A percentile compares a stretch with the other conserved stretches of the same genome.
Evolutionary conservation across 2,113 vertebrate genomes (phyloP).

Genomic region (Ptyas mucosa): DNA sequence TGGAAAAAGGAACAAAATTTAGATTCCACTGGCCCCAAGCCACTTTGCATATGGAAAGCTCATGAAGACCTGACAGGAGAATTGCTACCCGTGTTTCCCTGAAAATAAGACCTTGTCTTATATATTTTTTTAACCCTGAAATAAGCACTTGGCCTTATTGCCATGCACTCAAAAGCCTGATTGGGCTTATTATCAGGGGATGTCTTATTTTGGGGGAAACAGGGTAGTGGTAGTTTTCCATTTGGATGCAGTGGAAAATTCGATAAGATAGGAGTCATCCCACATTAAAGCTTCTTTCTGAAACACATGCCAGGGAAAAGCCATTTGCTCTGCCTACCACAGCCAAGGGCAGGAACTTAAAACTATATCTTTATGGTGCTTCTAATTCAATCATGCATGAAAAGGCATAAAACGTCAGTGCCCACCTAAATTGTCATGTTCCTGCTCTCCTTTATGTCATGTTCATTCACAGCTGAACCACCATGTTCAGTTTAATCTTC

Average conservation of each 20-base stretch:
- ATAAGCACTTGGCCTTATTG: too few relatives aligned
- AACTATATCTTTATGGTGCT: not conserved
- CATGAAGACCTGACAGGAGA: not conserved
- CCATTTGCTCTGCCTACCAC: not conserved
- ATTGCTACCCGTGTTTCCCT: not conserved
- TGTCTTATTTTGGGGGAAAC: too few relatives aligned
- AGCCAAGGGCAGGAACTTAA: not conserved
- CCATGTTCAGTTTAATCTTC: not conserved
- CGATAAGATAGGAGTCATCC: not conserved
- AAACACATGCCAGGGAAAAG: not conserved
- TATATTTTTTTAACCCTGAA: too few relatives aligned
- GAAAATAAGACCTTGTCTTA: too few relatives aligned
- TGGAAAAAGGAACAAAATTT: not conserved
- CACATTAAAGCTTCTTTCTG: not conserved
- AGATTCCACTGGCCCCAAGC: not conserved
- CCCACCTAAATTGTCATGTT: not conserved
- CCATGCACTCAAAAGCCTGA: too few relatives aligned
- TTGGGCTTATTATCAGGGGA: too few relatives aligned
- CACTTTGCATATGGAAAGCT: not conserved
- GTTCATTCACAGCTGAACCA: not conserved
- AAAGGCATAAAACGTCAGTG: not conserved
- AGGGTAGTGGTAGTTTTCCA: not conserved
- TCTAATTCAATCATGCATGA: not conserved
- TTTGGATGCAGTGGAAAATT: not conserved
- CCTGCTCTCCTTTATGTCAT: not conserved